Percentiles rank a stretch among this genome's conserved stretches.
These are phyloP conservation scores for Galaxea fascicularis DNA, from an alignment of 92 coral and sea anemone species.

Conservation along the genomic window DNA sequence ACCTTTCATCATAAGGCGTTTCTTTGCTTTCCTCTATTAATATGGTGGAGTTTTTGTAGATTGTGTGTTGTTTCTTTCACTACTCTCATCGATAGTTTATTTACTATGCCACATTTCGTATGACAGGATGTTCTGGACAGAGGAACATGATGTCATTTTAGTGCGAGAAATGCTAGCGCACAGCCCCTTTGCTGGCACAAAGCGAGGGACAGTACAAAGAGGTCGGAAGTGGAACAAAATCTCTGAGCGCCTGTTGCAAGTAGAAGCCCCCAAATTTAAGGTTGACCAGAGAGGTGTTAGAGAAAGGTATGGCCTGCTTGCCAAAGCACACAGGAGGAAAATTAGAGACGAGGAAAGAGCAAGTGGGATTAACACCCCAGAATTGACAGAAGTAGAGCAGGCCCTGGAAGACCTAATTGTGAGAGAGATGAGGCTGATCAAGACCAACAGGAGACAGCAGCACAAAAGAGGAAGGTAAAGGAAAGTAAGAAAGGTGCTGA, in stretches of 20 bases:
- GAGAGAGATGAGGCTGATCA: constrained; percentile 32
- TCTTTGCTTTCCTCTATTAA: constrained; percentile 18
- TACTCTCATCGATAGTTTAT: constrained; percentile 29
- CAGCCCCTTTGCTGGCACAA: constrained; percentile 39
- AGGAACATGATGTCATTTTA: constrained; percentile 33
- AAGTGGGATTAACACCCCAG: not conserved
- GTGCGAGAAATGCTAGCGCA: constrained; percentile 28
- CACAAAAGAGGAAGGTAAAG: constrained; percentile 28
- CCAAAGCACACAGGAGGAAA: not conserved
- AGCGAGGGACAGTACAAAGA: constrained; percentile 25
- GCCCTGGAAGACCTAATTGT: constrained; percentile 37
- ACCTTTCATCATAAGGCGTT: constrained; percentile 24
- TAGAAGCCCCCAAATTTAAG: constrained; percentile 34
- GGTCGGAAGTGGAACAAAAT: constrained; percentile 8
- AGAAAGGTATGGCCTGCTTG: constrained; percentile 13
- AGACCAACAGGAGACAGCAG: constrained; percentile 37
- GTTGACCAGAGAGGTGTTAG: constrained; percentile 31
- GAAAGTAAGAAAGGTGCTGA: constrained; percentile 28
- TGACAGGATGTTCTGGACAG: constrained; percentile 33
- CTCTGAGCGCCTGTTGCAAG: constrained; percentile 33
- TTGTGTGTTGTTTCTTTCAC: constrained; percentile 37
- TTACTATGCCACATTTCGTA: constrained; percentile 21
- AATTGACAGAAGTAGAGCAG: constrained; percentile 19
- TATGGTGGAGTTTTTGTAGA: constrained; percentile 20
- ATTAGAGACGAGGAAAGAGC: not conserved